Evolutionary conservation across 2,113 vertebrate species (phyloP).

Genomic region (Syrrhaptes paradoxus): DNA sequence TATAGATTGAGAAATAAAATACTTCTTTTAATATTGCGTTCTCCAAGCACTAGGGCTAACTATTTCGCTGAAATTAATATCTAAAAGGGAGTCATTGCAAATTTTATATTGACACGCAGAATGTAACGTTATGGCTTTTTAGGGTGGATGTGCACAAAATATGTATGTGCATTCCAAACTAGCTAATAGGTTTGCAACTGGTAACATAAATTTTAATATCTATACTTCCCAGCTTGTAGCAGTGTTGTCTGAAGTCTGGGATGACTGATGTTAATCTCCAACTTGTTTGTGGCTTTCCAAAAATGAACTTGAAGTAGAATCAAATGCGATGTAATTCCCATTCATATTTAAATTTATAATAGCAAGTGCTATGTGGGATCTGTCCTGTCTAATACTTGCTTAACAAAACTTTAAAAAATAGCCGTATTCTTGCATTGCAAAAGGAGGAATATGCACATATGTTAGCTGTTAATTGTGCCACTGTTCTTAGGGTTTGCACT

Average conservation of each 20-base stretch:
- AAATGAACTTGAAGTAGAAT: slow-evolving; percentile 66
- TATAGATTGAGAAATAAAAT: slow-evolving; percentile 61
- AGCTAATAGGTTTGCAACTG: slow-evolving; percentile 65
- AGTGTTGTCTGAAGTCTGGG: slow-evolving; percentile 68
- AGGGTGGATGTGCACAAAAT: slow-evolving; percentile 47
- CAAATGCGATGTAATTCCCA: slow-evolving; percentile 52
- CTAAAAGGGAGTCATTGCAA: slow-evolving; percentile 32
- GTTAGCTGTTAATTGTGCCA: neutral
- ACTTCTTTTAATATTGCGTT: slow-evolving; percentile 54
- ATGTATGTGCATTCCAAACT: slow-evolving; percentile 46
- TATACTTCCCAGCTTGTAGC: slow-evolving; percentile 69
- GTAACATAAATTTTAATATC: slow-evolving; percentile 71
- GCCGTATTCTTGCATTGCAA: neutral
- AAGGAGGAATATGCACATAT: neutral
- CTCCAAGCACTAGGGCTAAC: slow-evolving; percentile 27
- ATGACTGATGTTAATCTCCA: slow-evolving; percentile 71
- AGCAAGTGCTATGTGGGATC: neutral
- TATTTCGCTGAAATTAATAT: slow-evolving; percentile 60
- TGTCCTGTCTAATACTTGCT: neutral
- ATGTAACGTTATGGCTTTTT: slow-evolving; percentile 36
- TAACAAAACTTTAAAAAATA: slow-evolving; percentile 7
- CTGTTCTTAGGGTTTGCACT: slow-evolving; percentile 14
- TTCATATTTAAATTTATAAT: slow-evolving; percentile 45
- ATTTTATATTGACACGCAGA: slow-evolving; percentile 46
- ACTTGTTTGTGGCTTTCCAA: slow-evolving; percentile 69